A percentile compares a stretch with the other conserved stretches of the same genome.
Evolutionary conservation across 1,140 invertebrate genomes (phyloP).

Genomic region (Leptopilina boulardi): DNA sequence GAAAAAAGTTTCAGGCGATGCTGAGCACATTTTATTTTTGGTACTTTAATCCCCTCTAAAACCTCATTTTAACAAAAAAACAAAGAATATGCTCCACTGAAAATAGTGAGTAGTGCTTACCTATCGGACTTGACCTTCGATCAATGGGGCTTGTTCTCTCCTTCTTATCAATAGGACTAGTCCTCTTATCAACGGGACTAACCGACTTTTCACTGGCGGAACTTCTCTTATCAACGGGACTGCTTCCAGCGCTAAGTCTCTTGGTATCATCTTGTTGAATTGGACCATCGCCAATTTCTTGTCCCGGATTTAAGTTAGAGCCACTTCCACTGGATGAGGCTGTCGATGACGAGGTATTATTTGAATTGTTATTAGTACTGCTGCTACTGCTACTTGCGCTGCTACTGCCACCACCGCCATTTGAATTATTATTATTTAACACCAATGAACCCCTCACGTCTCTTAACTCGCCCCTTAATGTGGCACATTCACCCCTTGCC

Average conservation of each 20-base stretch:
- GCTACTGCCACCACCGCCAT: slow-evolving; percentile 46
- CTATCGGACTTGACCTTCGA: slow-evolving; percentile 67
- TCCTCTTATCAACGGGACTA: slow-evolving; percentile 70
- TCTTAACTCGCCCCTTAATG: slow-evolving; percentile 76
- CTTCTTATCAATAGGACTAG: slow-evolving; percentile 68
- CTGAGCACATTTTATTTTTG: no score
- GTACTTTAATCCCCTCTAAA: no score
- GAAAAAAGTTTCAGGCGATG: no score
- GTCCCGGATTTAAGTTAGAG: slow-evolving; percentile 46
- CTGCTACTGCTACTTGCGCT: slow-evolving; percentile 54
- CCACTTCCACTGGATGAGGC: slow-evolving; percentile 47
- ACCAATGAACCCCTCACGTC: slow-evolving; percentile 69
- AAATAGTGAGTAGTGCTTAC: slow-evolving; percentile 46
- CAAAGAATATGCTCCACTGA: no score
- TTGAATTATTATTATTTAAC: slow-evolving; percentile 65
- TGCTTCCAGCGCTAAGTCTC: slow-evolving; percentile 68
- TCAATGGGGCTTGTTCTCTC: slow-evolving; percentile 68
- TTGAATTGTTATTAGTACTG: slow-evolving; percentile 53
- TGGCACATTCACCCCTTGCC: slow-evolving; percentile 78
- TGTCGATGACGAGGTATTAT: slow-evolving; percentile 47
- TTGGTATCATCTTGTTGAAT: slow-evolving; percentile 67
- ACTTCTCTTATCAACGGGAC: slow-evolving; percentile 72
- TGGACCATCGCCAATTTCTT: slow-evolving; percentile 59
- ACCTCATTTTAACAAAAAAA: no score
- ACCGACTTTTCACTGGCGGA: slow-evolving; percentile 72